Evolutionary conservation across 2,113 vertebrate genomes (phyloP).

Genomic region (Drymodes brunneopygia): DNA sequence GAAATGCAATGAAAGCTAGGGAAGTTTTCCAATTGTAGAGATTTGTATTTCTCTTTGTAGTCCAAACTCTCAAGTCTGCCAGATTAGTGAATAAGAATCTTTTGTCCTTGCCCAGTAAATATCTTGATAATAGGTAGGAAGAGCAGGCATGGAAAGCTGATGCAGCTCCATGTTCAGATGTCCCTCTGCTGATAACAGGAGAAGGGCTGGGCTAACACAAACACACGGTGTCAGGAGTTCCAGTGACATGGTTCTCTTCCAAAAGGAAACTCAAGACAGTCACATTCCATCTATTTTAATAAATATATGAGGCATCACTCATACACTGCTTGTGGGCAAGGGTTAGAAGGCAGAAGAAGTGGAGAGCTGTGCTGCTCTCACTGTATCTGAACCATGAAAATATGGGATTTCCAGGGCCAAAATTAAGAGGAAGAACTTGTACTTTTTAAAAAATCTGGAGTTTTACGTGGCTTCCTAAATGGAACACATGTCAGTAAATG

Average conservation of each 20-base stretch:
- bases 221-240: not conserved
- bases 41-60: constrained; percentile 15
- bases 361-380: not conserved
- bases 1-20: not conserved
- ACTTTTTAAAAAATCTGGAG: too few relatives aligned
- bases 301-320: not conserved
- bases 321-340: not conserved
- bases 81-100: constrained; percentile 2
- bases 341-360: not conserved
- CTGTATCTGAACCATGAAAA: not conserved
- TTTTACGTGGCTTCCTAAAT: too few relatives aligned
- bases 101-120: not conserved
- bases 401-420: not conserved
- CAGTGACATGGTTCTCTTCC: not conserved
- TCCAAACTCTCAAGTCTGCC: not conserved
- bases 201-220: not conserved
- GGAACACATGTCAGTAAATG: not conserved
- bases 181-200: not conserved
- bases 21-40: constrained; percentile 11
- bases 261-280: not conserved
- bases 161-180: not conserved
- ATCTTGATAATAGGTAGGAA: not conserved
- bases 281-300: not conserved
- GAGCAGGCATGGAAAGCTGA: not conserved
- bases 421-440: not conserved